These are phyloP conservation scores for Paratilapia polleni DNA, from an alignment of 2,113 vertebrate genomes.

Conservation along the genomic window DNA sequence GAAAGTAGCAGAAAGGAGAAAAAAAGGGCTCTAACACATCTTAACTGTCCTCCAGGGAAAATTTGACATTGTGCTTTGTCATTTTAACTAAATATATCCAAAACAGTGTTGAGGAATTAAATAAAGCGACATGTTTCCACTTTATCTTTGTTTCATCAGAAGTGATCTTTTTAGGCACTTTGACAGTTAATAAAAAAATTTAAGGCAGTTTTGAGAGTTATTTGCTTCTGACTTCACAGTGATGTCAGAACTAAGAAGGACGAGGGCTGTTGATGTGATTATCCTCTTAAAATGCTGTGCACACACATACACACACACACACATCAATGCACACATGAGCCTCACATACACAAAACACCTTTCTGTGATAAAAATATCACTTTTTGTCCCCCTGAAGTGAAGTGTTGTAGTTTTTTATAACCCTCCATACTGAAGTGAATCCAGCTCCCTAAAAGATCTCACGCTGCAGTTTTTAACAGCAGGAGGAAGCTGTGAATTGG, in stretches of 20 bases:
- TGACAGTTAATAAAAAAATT: not conserved
- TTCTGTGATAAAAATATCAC: not conserved
- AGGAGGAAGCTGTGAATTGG: not conserved
- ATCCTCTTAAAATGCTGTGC: not conserved
- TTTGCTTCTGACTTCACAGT: constrained; percentile 10
- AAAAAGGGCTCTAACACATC: not conserved
- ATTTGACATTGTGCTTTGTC: not conserved
- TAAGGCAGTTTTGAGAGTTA: not conserved
- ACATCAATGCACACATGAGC: not conserved
- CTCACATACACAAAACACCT: not conserved
- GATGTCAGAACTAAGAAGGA: not conserved
- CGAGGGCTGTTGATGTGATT: not conserved
- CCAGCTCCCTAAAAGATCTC: not conserved
- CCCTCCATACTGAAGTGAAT: not conserved
- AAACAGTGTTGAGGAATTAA: not conserved
- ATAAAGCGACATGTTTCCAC: not conserved
- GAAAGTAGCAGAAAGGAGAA: not conserved
- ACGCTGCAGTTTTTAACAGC: not conserved
- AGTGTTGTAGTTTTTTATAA: not conserved
- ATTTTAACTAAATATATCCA: constrained; percentile 27
- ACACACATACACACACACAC: not conserved
- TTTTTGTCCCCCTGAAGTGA: no score
- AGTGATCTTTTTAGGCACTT: not conserved
- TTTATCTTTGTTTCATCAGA: constrained; percentile 4
- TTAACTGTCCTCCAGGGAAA: not conserved